These are phyloP conservation scores for Stenurella melanura DNA, from an alignment of 2,888 invertebrate genomes.

Conservation along the genomic window DNA sequence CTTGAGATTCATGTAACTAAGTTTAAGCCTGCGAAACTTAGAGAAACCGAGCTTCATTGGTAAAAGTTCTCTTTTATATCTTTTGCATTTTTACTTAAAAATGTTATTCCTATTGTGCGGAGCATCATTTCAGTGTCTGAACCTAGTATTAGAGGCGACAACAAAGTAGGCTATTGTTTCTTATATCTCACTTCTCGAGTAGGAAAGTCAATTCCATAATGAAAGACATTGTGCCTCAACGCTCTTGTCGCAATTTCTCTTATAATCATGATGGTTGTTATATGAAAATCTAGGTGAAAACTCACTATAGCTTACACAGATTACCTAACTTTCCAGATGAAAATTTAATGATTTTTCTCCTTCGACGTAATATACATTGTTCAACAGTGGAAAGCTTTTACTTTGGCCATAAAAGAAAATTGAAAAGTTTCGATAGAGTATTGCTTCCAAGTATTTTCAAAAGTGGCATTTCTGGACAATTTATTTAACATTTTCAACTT, in stretches of 20 bases:
- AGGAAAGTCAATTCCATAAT: conserved; percentile 39
- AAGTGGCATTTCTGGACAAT: conserved; percentile 53
- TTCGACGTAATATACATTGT: conserved; percentile 60
- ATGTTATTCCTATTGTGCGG: conserved; percentile 5
- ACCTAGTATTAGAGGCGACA: conserved; percentile 1
- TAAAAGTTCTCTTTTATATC: not conserved
- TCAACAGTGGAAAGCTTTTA: conserved; percentile 69
- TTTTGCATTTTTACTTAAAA: conserved; percentile 5
- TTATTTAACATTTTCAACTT: conserved; percentile 53
- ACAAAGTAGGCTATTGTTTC: conserved; percentile 31
- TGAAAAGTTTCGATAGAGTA: conserved; percentile 61
- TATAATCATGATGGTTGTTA: conserved; percentile 29
- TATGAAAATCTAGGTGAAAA: conserved; percentile 41
- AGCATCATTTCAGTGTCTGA: not conserved
- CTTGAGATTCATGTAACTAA: not conserved
- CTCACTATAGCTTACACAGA: conserved; percentile 27
- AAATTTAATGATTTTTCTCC: conserved; percentile 66
- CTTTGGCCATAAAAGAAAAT: conserved; percentile 67
- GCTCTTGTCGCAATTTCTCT: conserved; percentile 3
- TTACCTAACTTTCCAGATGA: conserved; percentile 61
- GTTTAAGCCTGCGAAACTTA: not conserved
- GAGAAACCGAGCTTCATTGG: conserved; percentile 1
- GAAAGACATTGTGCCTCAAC: conserved; percentile 26
- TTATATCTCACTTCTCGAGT: conserved; percentile 1
- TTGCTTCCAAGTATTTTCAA: conserved; percentile 47